Percentiles rank a stretch among this genome's conserved stretches.
phyloP scores from a whole-genome alignment of 2,888 invertebrate genomes.

The Peribatodes rhomboidaria region DNA sequence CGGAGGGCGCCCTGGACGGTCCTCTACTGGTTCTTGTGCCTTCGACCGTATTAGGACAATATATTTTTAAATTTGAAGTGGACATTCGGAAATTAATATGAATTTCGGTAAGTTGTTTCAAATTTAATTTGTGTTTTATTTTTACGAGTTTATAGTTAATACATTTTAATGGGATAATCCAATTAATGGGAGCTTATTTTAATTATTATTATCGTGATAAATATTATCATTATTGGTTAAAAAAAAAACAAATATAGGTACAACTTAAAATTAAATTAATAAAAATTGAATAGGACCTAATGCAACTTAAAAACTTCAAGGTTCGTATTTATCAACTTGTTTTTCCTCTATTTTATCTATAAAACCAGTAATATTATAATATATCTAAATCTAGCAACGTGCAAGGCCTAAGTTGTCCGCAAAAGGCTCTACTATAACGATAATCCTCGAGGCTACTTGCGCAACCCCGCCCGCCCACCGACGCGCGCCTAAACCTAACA shows the following conservation, averaged over 20 bases:
- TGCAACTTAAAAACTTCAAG: too few relatives aligned
- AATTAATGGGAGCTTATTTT: neutral
- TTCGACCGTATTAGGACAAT: slow-evolving; percentile 5
- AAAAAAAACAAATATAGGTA: too few relatives aligned
- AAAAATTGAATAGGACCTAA: too few relatives aligned
- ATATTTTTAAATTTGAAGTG: slow-evolving; percentile 21
- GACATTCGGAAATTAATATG: slow-evolving; percentile 32
- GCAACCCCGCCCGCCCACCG: slow-evolving; percentile 53
- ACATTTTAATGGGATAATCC: too few relatives aligned
- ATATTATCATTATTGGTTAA: too few relatives aligned
- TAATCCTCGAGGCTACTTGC: slow-evolving; percentile 55
- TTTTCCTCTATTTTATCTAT: neutral
- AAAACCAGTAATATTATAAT: neutral
- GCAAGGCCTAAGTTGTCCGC: slow-evolving; percentile 11
- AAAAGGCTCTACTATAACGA: slow-evolving; percentile 44
- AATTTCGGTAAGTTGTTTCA: slow-evolving; percentile 36
- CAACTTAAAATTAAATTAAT: too few relatives aligned
- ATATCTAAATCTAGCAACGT: slow-evolving; percentile 1
- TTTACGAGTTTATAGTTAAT: neutral
- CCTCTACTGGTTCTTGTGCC: slow-evolving; percentile 46
- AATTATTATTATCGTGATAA: too few relatives aligned
- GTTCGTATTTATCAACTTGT: too few relatives aligned
- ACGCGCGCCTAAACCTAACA: neutral
- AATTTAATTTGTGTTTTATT: slow-evolving; percentile 1
- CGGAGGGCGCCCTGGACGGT: slow-evolving; percentile 20